Percentiles rank a stretch among this genome's conserved stretches.
Evolutionary conservation across 2,888 invertebrate species (phyloP).

Genomic region (Drosophila atripex): DNA sequence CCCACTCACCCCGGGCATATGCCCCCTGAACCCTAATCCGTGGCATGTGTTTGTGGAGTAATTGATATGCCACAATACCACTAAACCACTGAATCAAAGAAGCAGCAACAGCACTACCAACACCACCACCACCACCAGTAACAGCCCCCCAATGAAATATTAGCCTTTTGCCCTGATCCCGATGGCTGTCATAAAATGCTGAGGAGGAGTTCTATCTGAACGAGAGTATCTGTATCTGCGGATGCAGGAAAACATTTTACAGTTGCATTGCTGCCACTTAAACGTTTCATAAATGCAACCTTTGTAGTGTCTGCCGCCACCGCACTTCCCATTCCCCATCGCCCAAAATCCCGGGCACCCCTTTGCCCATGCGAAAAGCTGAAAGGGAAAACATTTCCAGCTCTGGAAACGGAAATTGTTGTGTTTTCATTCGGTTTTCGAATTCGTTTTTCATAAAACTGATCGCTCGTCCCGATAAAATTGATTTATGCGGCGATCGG

Average conservation of each 20-base stretch:
- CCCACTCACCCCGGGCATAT: constrained; percentile 15
- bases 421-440: constrained; percentile 42
- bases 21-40: constrained; percentile 11
- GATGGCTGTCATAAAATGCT: constrained; percentile 73
- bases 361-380: constrained; percentile 57
- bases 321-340: constrained; percentile 23
- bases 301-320: constrained; percentile 68
- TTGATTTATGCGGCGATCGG: constrained; percentile 79
- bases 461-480: constrained; percentile 79
- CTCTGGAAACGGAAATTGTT: constrained; percentile 66
- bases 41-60: constrained; percentile 81
- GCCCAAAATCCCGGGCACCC: constrained; percentile 25
- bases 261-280: constrained; percentile 77
- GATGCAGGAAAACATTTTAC: constrained; percentile 67
- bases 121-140: constrained; percentile 19
- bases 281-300: constrained; percentile 80
- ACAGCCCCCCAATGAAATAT: constrained; percentile 68
- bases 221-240: constrained; percentile 48
- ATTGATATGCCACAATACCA: constrained; percentile 81
- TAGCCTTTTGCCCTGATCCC: constrained; percentile 57
- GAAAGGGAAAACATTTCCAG: constrained; percentile 54
- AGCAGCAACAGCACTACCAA: constrained; percentile 9
- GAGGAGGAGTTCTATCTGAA: constrained; percentile 33
- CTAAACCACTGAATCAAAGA: constrained; percentile 22
- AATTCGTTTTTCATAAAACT: constrained; percentile 74